phyloP scores from a whole-genome alignment of 1,140 invertebrate species.

The Rhopalosiphum padi region DNA sequence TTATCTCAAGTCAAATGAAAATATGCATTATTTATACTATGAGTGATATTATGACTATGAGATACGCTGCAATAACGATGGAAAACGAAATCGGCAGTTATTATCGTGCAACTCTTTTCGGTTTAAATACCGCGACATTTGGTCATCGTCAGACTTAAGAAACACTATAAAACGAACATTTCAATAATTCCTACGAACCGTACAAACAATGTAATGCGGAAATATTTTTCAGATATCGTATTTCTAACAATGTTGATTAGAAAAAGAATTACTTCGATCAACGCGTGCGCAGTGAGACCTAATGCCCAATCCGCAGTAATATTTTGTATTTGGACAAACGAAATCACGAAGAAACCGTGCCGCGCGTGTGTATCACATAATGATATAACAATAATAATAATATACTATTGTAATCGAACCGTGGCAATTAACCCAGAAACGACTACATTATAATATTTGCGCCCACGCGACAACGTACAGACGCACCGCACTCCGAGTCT shows the following conservation, averaged over 20 bases:
- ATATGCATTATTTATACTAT: background rate
- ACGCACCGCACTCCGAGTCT: background rate
- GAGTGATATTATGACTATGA: too few relatives aligned
- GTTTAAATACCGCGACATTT: background rate
- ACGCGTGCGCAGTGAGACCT: background rate
- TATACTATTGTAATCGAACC: slow-evolving; percentile 6
- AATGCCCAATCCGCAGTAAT: background rate
- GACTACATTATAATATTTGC: background rate
- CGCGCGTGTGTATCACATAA: background rate
- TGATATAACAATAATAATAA: background rate
- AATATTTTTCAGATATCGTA: background rate
- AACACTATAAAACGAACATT: background rate
- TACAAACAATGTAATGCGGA: background rate
- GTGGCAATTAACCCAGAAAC: slow-evolving; percentile 22
- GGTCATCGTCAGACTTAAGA: background rate
- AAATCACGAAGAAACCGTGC: background rate
- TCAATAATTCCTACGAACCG: background rate
- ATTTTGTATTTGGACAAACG: background rate
- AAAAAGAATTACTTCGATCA: background rate
- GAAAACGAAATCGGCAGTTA: background rate
- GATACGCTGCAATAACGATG: background rate
- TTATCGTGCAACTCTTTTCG: background rate
- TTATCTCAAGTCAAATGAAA: too few relatives aligned
- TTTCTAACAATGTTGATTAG: background rate
- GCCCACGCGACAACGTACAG: background rate